Evolutionary conservation across 2,113 vertebrate species (phyloP).

Genomic region (Parus major): DNA sequence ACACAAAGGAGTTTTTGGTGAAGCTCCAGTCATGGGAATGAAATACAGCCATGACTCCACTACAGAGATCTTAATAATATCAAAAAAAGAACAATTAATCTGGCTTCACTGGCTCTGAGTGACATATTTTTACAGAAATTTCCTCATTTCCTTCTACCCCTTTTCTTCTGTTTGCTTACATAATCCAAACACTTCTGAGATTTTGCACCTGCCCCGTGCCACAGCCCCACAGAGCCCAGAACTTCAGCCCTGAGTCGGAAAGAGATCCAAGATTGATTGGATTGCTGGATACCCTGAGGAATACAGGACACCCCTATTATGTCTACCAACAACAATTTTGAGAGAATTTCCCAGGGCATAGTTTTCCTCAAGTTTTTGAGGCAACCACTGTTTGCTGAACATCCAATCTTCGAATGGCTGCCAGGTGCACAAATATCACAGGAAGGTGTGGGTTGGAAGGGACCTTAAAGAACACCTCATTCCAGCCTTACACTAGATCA

Average conservation of each 20-base stretch:
- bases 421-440: background rate
- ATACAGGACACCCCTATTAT: background rate
- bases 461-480: background rate
- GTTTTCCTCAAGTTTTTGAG: background rate
- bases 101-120: background rate
- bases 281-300: background rate
- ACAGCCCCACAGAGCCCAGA: background rate
- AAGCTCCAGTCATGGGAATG: background rate
- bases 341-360: background rate
- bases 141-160: background rate
- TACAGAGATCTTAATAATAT: background rate
- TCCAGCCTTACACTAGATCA: background rate
- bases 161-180: background rate
- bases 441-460: background rate
- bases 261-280: background rate
- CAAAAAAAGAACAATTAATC: background rate
- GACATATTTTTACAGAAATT: rapidly evolving
- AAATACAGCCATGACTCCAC: background rate
- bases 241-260: background rate
- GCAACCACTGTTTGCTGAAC: background rate
- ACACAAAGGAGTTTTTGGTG: background rate
- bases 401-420: background rate
- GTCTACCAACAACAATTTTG: background rate
- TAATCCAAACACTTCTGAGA: background rate
- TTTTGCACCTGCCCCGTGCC: background rate